These are phyloP conservation scores for Andrena chrysosceles DNA, from an alignment of 2,888 invertebrate genomes.

Conservation along the genomic window DNA sequence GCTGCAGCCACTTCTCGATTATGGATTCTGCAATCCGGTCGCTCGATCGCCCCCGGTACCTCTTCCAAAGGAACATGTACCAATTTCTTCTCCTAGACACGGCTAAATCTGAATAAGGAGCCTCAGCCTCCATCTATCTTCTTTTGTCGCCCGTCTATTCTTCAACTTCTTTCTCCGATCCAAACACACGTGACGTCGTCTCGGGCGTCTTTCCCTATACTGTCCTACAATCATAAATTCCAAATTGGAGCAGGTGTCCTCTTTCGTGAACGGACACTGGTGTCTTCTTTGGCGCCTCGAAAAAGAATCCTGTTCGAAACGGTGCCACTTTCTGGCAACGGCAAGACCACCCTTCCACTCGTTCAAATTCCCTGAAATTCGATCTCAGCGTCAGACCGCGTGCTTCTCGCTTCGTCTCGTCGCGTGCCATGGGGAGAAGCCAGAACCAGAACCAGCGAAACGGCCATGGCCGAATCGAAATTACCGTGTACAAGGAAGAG, in stretches of 20 bases:
- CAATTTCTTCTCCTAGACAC: no score
- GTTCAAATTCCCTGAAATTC: conserved; percentile 12
- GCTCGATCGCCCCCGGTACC: no score
- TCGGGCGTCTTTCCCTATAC: no score
- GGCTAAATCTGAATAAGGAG: no score
- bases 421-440: not conserved
- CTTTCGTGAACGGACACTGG: no score
- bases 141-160: no score
- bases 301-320: not conserved
- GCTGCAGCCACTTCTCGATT: not conserved
- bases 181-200: no score
- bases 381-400: not conserved
- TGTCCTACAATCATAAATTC: no score
- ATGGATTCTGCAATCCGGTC: not conserved
- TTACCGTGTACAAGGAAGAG: not conserved
- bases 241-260: no score
- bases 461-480: conserved; percentile 35
- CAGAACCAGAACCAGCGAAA: conserved; percentile 36
- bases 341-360: not conserved
- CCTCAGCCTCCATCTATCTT: no score
- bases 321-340: not conserved
- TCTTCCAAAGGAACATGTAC: no score
- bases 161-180: no score
- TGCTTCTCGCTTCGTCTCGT: conserved; percentile 35
- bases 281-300: not conserved